Percentiles rank a stretch among this genome's conserved stretches.
phyloP scores from a whole-genome alignment of 2,888 invertebrate genomes.

The Philonicus albiceps region DNA sequence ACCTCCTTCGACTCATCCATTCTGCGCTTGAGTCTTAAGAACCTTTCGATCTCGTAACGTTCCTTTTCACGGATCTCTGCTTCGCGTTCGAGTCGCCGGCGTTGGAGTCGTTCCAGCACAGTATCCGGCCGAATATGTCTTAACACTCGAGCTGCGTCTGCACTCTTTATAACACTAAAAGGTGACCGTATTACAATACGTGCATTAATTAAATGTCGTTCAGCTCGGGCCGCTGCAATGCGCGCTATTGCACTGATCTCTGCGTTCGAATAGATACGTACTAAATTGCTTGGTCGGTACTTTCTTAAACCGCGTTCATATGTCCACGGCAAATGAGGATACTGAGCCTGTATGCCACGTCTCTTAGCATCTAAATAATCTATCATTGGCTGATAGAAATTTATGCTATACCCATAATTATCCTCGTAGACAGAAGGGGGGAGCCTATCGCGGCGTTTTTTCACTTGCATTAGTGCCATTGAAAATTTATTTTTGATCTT shows the following conservation, averaged over 20 bases:
- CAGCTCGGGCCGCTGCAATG: slow-evolving; percentile 74
- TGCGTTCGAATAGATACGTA: slow-evolving; percentile 72
- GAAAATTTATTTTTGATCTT: slow-evolving; percentile 49
- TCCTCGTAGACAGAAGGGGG: slow-evolving; percentile 78
- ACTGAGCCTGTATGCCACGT: slow-evolving; percentile 56
- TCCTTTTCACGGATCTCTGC: slow-evolving; percentile 69
- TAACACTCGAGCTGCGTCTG: slow-evolving; percentile 65
- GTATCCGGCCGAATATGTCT: slow-evolving; percentile 64
- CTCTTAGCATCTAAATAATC: slow-evolving; percentile 81
- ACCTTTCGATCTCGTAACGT: slow-evolving; percentile 61
- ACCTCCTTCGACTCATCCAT: slow-evolving; percentile 66
- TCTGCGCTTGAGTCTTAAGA: slow-evolving; percentile 57
- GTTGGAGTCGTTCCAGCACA: slow-evolving; percentile 62
- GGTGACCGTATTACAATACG: slow-evolving; percentile 62
- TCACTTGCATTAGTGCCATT: slow-evolving; percentile 62
- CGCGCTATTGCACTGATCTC: slow-evolving; percentile 73
- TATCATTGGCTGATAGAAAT: slow-evolving; percentile 88
- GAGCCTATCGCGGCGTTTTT: slow-evolving; percentile 64
- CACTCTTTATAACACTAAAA: slow-evolving; percentile 66
- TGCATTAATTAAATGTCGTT: slow-evolving; percentile 68
- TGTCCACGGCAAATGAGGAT: slow-evolving; percentile 76
- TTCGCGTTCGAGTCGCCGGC: slow-evolving; percentile 63
- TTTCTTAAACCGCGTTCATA: slow-evolving; percentile 75
- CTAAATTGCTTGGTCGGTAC: slow-evolving; percentile 71
- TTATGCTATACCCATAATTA: slow-evolving; percentile 84